Percentiles rank a stretch among this genome's conserved stretches.
Evolutionary conservation across 2,888 invertebrate genomes (phyloP).

Genomic region (Eudasyphora cyanicolor): DNA sequence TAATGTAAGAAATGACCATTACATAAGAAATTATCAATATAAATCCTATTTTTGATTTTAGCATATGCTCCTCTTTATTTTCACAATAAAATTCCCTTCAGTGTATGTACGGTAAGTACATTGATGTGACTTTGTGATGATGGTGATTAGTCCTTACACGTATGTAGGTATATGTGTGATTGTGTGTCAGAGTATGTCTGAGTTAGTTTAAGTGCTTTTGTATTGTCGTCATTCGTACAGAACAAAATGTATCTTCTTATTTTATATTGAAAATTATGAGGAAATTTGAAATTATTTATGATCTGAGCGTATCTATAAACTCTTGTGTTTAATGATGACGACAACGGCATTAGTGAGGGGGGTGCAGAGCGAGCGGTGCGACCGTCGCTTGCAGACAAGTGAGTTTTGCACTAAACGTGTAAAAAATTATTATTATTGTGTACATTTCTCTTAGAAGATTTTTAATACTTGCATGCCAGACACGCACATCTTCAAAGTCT

Average conservation of each 20-base stretch:
- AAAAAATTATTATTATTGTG: constrained; percentile 43
- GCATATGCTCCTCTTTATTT: too few species aligned
- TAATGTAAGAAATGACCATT: too few species aligned
- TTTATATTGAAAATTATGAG: constrained; percentile 45
- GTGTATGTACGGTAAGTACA: too few species aligned
- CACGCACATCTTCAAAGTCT: background rate
- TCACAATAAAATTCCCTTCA: too few species aligned
- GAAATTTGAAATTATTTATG: constrained; percentile 57
- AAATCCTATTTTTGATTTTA: too few species aligned
- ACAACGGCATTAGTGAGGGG: background rate
- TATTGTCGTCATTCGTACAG: background rate
- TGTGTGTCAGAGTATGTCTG: background rate
- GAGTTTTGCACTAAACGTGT: constrained; percentile 32
- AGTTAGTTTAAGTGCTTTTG: constrained; percentile 2
- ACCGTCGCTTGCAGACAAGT: constrained; percentile 3
- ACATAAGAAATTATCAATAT: too few species aligned
- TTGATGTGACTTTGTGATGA: background rate
- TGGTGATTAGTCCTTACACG: too few species aligned
- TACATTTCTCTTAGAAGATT: constrained; percentile 46
- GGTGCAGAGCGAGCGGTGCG: background rate
- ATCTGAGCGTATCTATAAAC: constrained; percentile 44
- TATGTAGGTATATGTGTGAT: background rate
- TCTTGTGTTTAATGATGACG: too few species aligned
- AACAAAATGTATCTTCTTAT: constrained; percentile 26
- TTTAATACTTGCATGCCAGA: background rate